Percentiles rank a stretch among this genome's conserved stretches.
phyloP scores from a whole-genome alignment of 2,888 invertebrate species.

The Heliconius cydno region DNA sequence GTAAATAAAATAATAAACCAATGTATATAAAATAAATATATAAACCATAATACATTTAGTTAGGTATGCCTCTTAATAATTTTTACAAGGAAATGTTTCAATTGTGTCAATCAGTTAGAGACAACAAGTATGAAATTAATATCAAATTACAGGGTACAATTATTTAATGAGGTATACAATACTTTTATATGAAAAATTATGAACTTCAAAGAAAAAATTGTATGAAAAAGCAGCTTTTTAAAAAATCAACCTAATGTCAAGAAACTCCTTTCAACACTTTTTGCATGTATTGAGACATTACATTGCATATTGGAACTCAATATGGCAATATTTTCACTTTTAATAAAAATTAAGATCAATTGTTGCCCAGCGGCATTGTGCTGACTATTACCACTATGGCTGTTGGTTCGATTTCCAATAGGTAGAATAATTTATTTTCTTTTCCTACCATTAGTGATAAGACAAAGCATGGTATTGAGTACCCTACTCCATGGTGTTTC shows the following conservation, averaged over 20 bases:
- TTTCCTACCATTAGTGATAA: neutral
- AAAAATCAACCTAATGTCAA: neutral
- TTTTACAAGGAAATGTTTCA: neutral
- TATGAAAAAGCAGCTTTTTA: neutral
- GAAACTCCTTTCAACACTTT: neutral
- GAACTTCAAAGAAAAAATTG: too few relatives aligned
- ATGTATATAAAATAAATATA: too few relatives aligned
- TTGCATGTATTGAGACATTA: neutral
- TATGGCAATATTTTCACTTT: neutral
- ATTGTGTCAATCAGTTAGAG: neutral
- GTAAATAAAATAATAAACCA: too few relatives aligned
- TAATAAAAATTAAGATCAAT: neutral
- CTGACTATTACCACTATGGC: neutral
- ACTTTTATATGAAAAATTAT: neutral
- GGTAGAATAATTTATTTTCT: neutral
- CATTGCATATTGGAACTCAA: too few relatives aligned
- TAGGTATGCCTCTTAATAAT: neutral
- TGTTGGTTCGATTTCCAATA: neutral
- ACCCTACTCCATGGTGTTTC: neutral
- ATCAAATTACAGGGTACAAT: too few relatives aligned
- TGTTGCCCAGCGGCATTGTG: too few relatives aligned
- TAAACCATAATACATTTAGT: neutral
- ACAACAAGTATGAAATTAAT: neutral
- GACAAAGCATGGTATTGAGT: neutral
- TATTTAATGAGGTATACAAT: too few relatives aligned